These are phyloP conservation scores for Ennomos erosarius DNA, from an alignment of 2,888 invertebrate genomes.

Conservation along the genomic window DNA sequence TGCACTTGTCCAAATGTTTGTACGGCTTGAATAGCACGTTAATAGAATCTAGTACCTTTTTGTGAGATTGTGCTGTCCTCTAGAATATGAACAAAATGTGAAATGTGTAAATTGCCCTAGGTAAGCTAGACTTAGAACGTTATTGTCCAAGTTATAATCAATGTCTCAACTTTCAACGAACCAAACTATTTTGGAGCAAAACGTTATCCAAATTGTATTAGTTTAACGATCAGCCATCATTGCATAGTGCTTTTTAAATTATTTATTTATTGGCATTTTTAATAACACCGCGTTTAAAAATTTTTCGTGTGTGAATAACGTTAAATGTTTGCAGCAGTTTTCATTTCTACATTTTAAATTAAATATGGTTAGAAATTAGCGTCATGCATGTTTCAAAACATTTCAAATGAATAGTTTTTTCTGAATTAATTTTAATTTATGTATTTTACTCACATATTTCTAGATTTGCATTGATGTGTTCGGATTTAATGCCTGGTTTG, in stretches of 20 bases:
- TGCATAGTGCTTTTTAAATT: too few relatives aligned
- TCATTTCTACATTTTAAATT: too few relatives aligned
- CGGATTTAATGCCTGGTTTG: constrained; percentile 1
- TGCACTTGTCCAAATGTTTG: constrained; percentile 21
- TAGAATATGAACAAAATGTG: constrained; percentile 7
- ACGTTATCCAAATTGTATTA: too few relatives aligned
- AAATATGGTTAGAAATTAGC: too few relatives aligned
- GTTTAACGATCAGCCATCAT: too few relatives aligned
- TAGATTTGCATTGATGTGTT: constrained; percentile 31
- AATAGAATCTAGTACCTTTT: constrained; percentile 6
- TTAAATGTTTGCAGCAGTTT: too few relatives aligned
- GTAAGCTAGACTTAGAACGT: not conserved
- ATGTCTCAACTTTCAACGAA: not conserved
- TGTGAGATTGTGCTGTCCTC: constrained; percentile 14
- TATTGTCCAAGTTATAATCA: not conserved
- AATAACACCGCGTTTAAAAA: too few relatives aligned
- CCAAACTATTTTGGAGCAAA: too few relatives aligned
- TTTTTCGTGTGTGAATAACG: too few relatives aligned
- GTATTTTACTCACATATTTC: constrained; percentile 17
- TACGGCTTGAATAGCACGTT: constrained; percentile 19
- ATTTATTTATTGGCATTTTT: too few relatives aligned
- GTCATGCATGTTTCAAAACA: too few relatives aligned
- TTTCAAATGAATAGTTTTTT: not conserved
- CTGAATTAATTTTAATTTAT: not conserved
- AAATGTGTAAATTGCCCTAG: not conserved